These are phyloP conservation scores for Ranitomeya variabilis DNA, from an alignment of 2,113 vertebrate species.

Conservation along the genomic window DNA sequence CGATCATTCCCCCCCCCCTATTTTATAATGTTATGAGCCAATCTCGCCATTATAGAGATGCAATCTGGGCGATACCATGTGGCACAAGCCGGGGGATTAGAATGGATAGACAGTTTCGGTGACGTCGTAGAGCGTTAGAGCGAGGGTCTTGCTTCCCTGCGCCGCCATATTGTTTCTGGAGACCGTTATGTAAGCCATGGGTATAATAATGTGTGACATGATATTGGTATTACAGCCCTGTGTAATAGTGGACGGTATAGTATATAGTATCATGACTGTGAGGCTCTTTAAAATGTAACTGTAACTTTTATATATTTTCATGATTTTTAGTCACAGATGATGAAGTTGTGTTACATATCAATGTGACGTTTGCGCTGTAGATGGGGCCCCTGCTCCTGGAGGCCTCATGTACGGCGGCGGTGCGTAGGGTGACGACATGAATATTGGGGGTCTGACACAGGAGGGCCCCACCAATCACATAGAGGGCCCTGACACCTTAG, in stretches of 20 bases:
- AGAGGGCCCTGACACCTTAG: no score
- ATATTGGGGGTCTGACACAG: no score
- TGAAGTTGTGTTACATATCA: neutral
- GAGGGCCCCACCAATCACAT: no score
- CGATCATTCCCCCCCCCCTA: neutral
- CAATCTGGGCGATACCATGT: neutral
- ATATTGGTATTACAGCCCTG: no score
- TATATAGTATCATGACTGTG: no score
- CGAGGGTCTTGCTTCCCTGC: neutral
- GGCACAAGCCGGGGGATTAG: neutral
- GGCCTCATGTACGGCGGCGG: neutral
- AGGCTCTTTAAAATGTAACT: no score
- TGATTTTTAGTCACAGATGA: neutral
- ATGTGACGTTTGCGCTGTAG: neutral
- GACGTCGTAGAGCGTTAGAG: neutral
- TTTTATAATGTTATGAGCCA: neutral
- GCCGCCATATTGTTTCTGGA: constrained; percentile 8
- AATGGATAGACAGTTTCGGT: neutral
- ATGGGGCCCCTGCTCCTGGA: neutral
- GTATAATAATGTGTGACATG: neutral
- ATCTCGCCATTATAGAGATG: neutral
- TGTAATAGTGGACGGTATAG: no score
- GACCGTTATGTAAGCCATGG: neutral
- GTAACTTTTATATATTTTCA: neutral
- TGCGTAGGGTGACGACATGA: no score